phyloP scores from a whole-genome alignment of 2,888 invertebrate species.

The Coronaproctus castanopsis region DNA sequence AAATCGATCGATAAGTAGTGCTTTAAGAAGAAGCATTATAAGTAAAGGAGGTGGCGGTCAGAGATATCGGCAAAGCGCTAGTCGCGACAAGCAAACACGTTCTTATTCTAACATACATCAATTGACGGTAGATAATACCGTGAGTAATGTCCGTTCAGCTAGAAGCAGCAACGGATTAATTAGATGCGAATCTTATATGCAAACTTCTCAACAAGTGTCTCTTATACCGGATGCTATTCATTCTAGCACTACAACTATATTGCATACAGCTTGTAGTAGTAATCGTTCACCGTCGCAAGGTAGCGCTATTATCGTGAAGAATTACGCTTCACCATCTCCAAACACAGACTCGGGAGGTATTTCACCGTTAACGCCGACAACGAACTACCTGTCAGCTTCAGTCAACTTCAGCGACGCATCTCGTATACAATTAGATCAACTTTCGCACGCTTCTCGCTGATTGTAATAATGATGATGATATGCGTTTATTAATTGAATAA shows the following conservation, averaged over 20 bases:
- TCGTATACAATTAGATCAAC: slow-evolving; percentile 7
- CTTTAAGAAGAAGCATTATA: slow-evolving; percentile 18
- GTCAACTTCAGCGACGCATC: slow-evolving; percentile 10
- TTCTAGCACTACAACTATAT: slow-evolving; percentile 9
- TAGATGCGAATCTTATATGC: slow-evolving; percentile 13
- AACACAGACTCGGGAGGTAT: slow-evolving; percentile 7
- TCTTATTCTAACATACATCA: slow-evolving; percentile 19
- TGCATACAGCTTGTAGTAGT: slow-evolving; percentile 3
- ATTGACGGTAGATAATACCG: slow-evolving; percentile 20
- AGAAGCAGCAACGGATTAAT: slow-evolving; percentile 10
- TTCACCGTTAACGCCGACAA: slow-evolving; percentile 8
- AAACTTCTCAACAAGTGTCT: slow-evolving; percentile 19
- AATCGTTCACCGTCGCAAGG: not conserved
- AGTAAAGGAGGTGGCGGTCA: slow-evolving; percentile 7
- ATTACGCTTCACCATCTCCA: slow-evolving; percentile 11
- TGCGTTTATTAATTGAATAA: not conserved
- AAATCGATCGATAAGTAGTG: slow-evolving; percentile 19
- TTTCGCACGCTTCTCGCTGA: slow-evolving; percentile 3
- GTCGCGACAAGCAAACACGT: slow-evolving; percentile 8
- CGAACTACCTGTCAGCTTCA: slow-evolving; percentile 3
- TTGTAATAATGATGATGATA: not conserved
- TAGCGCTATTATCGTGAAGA: slow-evolving; percentile 3
- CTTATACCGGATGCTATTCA: slow-evolving; percentile 12
- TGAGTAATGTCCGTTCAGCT: slow-evolving; percentile 5
- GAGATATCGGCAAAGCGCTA: not conserved